These are phyloP conservation scores for Stegodyphus dumicola DNA, from an alignment of 1,140 invertebrate genomes.

Conservation along the genomic window DNA sequence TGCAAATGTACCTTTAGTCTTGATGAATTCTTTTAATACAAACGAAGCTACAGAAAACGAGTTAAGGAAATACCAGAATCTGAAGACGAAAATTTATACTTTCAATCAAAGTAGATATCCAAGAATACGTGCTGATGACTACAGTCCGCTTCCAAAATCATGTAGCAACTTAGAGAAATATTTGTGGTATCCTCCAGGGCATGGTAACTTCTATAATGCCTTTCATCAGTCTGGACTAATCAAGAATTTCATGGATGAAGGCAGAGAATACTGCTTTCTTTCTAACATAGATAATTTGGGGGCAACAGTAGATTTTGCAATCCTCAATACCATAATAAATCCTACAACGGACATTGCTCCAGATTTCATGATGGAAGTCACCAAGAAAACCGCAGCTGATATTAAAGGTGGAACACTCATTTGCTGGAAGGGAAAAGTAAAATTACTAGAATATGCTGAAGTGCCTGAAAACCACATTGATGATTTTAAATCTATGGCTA, in stretches of 20 bases:
- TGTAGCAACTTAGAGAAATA: conserved; percentile 80
- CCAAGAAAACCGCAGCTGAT: conserved; percentile 97
- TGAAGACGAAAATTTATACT: conserved; percentile 92
- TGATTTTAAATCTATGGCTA: conserved; percentile 63
- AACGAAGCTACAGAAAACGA: conserved; percentile 95
- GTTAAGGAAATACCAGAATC: conserved; percentile 92
- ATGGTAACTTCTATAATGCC: conserved; percentile 98
- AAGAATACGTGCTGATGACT: conserved; percentile 91
- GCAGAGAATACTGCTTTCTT: conserved; percentile 93
- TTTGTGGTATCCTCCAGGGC: conserved; percentile 98
- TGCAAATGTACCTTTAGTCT: conserved; percentile 92
- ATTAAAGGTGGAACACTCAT: conserved; percentile 99
- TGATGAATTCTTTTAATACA: conserved; percentile 99
- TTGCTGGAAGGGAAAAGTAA: conserved; percentile 92
- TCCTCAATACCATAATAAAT: conserved; percentile 74
- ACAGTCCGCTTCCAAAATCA: conserved; percentile 87
- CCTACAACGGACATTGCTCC: conserved; percentile 69
- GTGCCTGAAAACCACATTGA: conserved; percentile 91
- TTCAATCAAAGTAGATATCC: conserved; percentile 98
- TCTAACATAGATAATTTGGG: conserved; percentile 99
- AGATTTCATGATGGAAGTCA: conserved; percentile 99
- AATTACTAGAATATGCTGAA: conserved; percentile 98
- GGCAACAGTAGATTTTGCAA: conserved; percentile 92
- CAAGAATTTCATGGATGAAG: conserved; percentile 81
- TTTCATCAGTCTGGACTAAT: conserved; percentile 94